A percentile compares a stretch with the other conserved stretches of the same genome.
These are phyloP conservation scores for Elephas maximus DNA, from an alignment of 2,113 vertebrate genomes.

Conservation along the genomic window DNA sequence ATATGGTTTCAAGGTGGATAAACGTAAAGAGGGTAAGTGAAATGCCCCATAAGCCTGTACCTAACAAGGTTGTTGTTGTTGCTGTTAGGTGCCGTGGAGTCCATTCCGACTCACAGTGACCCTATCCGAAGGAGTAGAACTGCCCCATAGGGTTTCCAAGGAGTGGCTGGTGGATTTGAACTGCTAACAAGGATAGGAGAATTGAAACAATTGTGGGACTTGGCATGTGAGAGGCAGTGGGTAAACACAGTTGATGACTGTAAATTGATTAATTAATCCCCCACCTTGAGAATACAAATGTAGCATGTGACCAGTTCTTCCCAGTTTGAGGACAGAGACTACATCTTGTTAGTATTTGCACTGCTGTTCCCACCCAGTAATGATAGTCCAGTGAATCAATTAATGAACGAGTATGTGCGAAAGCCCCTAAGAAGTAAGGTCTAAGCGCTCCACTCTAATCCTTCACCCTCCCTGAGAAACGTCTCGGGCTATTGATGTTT, in stretches of 20 bases:
- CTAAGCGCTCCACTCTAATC: constrained; percentile 40
- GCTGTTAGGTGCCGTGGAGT: too few species aligned
- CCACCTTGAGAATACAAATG: background rate
- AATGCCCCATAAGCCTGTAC: background rate
- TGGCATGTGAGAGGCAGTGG: background rate
- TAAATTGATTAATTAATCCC: constrained; percentile 13
- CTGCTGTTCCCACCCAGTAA: background rate
- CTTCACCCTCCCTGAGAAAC: background rate
- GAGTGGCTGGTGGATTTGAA: too few species aligned
- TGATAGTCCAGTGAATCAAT: constrained; percentile 43
- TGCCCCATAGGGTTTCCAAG: too few species aligned
- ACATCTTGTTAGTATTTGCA: background rate
- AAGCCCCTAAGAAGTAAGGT: constrained; percentile 8
- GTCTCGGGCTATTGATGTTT: constrained; percentile 19
- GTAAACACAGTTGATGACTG: background rate
- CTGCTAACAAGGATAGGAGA: constrained; percentile 18
- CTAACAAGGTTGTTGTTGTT: background rate
- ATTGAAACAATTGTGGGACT: constrained; percentile 15
- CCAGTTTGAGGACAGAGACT: background rate
- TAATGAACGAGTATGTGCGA: background rate
- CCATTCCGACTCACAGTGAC: too few species aligned
- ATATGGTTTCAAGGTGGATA: constrained; percentile 15
- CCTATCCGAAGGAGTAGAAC: too few species aligned
- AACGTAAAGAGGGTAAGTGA: constrained; percentile 50
- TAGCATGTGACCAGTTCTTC: background rate